These are phyloP conservation scores for Mus caroli DNA, from an alignment of 2,797 vertebrate species.

Conservation along the genomic window DNA sequence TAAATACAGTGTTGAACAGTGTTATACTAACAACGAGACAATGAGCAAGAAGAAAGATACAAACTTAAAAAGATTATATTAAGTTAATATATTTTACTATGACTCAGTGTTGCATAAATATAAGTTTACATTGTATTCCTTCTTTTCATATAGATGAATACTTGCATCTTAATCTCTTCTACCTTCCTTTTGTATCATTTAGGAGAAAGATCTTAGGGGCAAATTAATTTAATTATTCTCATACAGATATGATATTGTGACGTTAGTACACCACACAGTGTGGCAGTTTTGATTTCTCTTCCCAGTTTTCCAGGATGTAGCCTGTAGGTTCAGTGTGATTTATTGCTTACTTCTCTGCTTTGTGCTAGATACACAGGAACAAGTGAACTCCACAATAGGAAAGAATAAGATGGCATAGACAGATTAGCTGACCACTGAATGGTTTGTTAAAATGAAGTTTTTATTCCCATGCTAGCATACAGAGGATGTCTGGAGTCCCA, in stretches of 20 bases:
- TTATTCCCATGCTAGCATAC: background rate
- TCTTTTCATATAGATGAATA: background rate
- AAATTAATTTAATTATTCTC: constrained; percentile 35
- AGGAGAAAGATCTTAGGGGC: background rate
- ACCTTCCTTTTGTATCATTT: constrained; percentile 21
- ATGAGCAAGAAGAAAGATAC: background rate
- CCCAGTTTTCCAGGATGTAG: background rate
- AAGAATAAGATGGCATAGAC: background rate
- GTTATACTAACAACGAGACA: background rate
- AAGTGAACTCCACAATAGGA: background rate
- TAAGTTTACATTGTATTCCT: background rate
- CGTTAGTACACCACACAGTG: background rate
- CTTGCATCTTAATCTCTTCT: background rate
- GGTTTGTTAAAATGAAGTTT: background rate
- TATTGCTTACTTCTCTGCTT: background rate
- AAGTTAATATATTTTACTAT: background rate
- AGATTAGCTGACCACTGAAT: background rate
- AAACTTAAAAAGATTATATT: background rate
- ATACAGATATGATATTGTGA: background rate
- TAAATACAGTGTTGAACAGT: background rate
- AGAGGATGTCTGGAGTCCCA: background rate
- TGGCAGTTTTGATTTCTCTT: background rate
- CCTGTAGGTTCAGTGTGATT: background rate
- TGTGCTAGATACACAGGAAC: background rate
- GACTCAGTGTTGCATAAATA: background rate